Evolutionary conservation across 2,888 invertebrate genomes (phyloP).

Genomic region (Melanchra persicariae): DNA sequence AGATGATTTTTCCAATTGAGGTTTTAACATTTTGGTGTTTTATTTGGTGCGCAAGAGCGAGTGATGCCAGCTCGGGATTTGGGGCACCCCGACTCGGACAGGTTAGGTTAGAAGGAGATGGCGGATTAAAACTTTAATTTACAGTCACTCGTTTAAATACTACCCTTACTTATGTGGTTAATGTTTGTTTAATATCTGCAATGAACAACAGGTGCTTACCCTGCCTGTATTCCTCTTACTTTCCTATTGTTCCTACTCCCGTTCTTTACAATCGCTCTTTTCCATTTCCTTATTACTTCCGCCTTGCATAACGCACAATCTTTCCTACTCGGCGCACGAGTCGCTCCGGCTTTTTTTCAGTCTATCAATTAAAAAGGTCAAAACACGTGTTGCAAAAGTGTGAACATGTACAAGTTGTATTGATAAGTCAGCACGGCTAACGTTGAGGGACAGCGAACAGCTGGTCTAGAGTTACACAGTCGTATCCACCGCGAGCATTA

Average conservation of each 20-base stretch:
- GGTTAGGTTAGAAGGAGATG: too few species aligned
- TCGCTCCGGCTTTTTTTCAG: conserved; percentile 58
- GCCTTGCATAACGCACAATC: conserved; percentile 62
- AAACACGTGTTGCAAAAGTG: conserved; percentile 67
- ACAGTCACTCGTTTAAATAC: too few species aligned
- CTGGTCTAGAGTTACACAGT: conserved; percentile 64
- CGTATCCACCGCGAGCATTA: conserved; percentile 45
- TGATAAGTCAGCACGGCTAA: conserved; percentile 63
- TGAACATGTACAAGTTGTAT: conserved; percentile 63
- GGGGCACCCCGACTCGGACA: too few species aligned
- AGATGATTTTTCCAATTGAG: too few species aligned
- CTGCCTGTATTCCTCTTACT: conserved; percentile 49
- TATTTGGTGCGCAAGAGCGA: too few species aligned
- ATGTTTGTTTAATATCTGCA: conserved; percentile 37
- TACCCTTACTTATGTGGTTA: neutral
- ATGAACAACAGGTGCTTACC: conserved; percentile 32
- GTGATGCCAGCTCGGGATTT: too few species aligned
- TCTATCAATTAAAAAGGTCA: conserved; percentile 69
- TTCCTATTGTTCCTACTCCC: conserved; percentile 59
- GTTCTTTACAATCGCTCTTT: conserved; percentile 53
- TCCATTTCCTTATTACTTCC: conserved; percentile 67
- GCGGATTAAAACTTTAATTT: too few species aligned
- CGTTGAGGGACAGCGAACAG: conserved; percentile 67
- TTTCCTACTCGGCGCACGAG: conserved; percentile 55
- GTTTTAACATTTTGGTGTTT: too few species aligned